Conservation (phyloP, 2,113 vertebrate species). For the Mormyrus lacerda region DNA sequence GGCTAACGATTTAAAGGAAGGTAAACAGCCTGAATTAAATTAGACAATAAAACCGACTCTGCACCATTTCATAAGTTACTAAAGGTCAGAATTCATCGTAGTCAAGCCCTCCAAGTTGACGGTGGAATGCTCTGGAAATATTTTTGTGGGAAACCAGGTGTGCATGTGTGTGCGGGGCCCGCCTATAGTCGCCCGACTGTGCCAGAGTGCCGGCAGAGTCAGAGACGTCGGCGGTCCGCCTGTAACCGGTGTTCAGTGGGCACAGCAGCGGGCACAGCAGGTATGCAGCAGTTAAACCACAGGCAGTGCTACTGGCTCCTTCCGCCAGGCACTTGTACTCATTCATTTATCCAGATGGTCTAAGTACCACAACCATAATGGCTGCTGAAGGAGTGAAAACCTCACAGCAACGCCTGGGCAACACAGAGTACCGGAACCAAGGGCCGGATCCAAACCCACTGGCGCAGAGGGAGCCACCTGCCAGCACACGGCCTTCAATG, state of each 20-base stretch:
- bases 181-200: conserved; percentile 18
- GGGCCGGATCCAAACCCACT: not conserved
- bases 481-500: not conserved
- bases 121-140: conserved; percentile 22
- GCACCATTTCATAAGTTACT: not conserved
- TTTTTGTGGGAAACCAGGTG: conserved; percentile 45
- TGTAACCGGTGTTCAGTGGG: not conserved
- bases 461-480: not conserved
- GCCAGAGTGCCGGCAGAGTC: not conserved
- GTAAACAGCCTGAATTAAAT: not conserved
- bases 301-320: not conserved
- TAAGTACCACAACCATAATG: not conserved
- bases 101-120: not conserved
- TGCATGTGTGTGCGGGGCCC: conserved; percentile 35
- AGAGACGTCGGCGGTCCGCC: not conserved
- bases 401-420: not conserved
- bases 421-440: not conserved
- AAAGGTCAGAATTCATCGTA: not conserved
- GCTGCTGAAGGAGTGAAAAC: not conserved
- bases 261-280: not conserved
- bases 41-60: not conserved
- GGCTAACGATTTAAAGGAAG: not conserved
- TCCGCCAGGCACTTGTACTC: not conserved
- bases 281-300: not conserved
- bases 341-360: too few relatives aligned